Conservation (phyloP, 2,113 vertebrate genomes). For the Hydrolagus affinis region DNA sequence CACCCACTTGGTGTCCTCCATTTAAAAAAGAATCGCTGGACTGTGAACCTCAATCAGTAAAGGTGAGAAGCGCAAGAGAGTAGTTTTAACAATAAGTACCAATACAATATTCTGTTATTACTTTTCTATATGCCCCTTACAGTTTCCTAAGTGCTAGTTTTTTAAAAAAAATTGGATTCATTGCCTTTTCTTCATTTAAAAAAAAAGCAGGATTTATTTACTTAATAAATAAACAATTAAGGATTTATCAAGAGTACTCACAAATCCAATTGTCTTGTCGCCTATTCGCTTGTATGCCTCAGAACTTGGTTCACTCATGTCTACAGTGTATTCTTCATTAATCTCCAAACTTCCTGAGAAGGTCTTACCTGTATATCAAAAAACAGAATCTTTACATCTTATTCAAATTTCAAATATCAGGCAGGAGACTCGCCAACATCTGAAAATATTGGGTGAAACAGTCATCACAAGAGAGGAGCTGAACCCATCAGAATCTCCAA, state of each 20-base stretch:
- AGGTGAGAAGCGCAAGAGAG: no score
- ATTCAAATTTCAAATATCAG: not conserved
- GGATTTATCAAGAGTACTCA: conserved; percentile 43
- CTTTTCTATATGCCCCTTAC: not conserved
- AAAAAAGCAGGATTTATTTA: conserved; percentile 8
- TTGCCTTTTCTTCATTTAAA: not conserved
- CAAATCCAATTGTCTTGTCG: fast-evolving
- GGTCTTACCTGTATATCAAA: conserved; percentile 45
- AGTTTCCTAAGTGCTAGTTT: not conserved
- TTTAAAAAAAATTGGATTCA: not conserved
- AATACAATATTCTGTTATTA: no score
- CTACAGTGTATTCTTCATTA: fast-evolving
- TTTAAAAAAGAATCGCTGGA: no score
- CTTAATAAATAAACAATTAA: not conserved
- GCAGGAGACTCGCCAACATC: no score
- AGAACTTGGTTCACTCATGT: fast-evolving
- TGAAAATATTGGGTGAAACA: no score
- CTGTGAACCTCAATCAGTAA: no score
- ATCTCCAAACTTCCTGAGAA: conserved; percentile 25
- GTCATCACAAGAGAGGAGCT: no score
- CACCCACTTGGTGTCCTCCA: no score
- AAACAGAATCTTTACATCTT: conserved; percentile 22
- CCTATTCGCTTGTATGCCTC: fast-evolving
- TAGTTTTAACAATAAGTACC: no score
- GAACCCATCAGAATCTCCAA: no score